phyloP scores from a whole-genome alignment of 2,797 vertebrate species.

The Leptatherina wallacei region DNA sequence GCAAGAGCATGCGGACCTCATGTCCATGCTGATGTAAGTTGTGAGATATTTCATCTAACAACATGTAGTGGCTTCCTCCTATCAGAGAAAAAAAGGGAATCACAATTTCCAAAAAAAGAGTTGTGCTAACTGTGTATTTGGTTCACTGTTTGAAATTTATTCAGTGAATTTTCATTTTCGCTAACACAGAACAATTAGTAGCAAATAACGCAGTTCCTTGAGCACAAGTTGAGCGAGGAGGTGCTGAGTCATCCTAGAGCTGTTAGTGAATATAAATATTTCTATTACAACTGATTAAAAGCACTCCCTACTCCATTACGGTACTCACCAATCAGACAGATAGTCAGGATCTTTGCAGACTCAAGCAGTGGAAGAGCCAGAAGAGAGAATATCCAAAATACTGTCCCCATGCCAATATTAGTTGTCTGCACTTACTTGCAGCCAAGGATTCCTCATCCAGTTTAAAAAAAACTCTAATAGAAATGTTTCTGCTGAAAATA shows the following conservation, averaged over 20 bases:
- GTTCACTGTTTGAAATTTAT: no score
- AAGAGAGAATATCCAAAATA: conserved; percentile 63
- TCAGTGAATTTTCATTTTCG: no score
- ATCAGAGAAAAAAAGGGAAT: neutral
- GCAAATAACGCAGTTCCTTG: neutral
- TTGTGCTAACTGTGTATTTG: neutral
- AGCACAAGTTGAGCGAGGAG: neutral
- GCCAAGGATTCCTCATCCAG: conserved; percentile 29
- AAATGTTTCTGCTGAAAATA: neutral
- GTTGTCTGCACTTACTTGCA: conserved; percentile 19
- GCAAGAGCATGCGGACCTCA: conserved; percentile 74
- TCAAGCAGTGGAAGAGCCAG: conserved; percentile 65
- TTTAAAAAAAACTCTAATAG: conserved; percentile 31
- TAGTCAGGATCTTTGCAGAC: conserved; percentile 74
- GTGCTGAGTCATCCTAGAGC: neutral
- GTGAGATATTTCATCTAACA: conserved; percentile 80
- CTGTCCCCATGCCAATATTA: conserved; percentile 52
- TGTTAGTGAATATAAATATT: neutral
- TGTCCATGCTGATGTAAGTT: conserved; percentile 76
- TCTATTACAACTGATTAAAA: neutral
- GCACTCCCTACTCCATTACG: neutral
- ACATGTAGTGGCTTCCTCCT: conserved; percentile 80
- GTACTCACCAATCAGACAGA: conserved; percentile 76
- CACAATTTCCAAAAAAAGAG: neutral
- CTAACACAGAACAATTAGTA: neutral